Conservation (phyloP, 2,888 invertebrate genomes). For the Globia sparganii region DNA sequence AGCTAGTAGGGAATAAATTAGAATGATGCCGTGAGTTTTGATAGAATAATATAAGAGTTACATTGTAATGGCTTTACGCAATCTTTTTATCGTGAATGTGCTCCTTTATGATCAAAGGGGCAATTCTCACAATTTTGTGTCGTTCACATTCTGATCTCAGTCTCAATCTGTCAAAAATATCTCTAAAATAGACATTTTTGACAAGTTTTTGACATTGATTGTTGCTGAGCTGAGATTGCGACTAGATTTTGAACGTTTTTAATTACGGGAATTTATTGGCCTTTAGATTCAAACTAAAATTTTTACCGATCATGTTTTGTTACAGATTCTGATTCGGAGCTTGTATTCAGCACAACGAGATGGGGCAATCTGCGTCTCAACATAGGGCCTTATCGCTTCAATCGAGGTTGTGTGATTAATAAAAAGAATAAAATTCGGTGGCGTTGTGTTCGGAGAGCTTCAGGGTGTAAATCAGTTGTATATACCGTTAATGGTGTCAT, state of each 20-base stretch:
- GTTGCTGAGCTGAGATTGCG: too few relatives aligned
- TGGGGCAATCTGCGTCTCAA: constrained; percentile 22
- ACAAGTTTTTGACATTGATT: not conserved
- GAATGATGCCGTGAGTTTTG: not conserved
- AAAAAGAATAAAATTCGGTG: constrained; percentile 13
- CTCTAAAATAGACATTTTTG: too few relatives aligned
- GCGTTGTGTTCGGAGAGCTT: constrained; percentile 1
- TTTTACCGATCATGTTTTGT: not conserved
- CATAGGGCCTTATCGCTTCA: constrained; percentile 24
- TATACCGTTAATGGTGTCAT: not conserved
- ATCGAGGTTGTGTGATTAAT: not conserved
- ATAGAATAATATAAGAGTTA: not conserved
- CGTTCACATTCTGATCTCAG: too few relatives aligned
- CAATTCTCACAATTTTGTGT: too few relatives aligned
- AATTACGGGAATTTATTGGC: not conserved
- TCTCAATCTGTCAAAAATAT: too few relatives aligned
- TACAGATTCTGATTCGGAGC: constrained; percentile 11
- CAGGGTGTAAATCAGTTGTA: constrained; percentile 25
- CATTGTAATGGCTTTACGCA: not conserved
- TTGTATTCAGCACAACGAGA: constrained; percentile 19
- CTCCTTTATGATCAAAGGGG: not conserved
- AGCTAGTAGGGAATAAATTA: too few relatives aligned
- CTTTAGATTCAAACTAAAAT: not conserved
- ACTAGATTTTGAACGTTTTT: too few relatives aligned
- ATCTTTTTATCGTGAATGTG: not conserved